phyloP scores from a whole-genome alignment of 2,113 vertebrate species.

The Aphyosemion australe region DNA sequence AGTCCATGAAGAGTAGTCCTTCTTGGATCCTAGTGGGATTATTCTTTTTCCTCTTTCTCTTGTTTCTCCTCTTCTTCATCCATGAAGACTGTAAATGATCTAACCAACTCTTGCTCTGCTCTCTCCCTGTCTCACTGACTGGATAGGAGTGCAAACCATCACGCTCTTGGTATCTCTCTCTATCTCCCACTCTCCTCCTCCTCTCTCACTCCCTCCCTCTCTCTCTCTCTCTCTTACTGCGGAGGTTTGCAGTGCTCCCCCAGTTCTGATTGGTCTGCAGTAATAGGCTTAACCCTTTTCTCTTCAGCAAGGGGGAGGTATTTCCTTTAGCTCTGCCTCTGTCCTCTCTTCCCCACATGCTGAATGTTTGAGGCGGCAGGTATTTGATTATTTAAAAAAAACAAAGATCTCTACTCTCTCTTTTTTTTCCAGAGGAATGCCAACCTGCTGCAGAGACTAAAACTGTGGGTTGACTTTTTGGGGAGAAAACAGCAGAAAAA shows the following conservation, averaged over 20 bases:
- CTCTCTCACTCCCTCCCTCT: conserved; percentile 46
- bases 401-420: conserved; percentile 7
- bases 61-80: conserved; percentile 31
- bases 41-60: conserved; percentile 32
- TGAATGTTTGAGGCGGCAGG: conserved; percentile 33
- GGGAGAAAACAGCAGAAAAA: conserved; percentile 9
- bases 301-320: conserved; percentile 67
- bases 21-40: conserved; percentile 21
- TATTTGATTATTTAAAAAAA: conserved; percentile 13
- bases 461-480: conserved; percentile 1
- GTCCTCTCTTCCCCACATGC: conserved; percentile 39
- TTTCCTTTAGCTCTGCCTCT: conserved; percentile 69
- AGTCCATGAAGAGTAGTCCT: conserved; percentile 50
- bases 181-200: conserved; percentile 72
- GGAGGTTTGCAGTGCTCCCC: conserved; percentile 97
- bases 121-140: conserved; percentile 50
- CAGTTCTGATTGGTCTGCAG: conserved; percentile 95
- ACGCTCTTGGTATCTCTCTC: conserved; percentile 68
- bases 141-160: conserved; percentile 62
- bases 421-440: conserved; percentile 6
- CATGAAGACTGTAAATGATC: conserved; percentile 30
- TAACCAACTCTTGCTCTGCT: conserved; percentile 57
- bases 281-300: conserved; percentile 90
- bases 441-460: conserved; percentile 30
- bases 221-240: conserved; percentile 89